These are phyloP conservation scores for Isotomurus palustris DNA, from an alignment of 2,888 invertebrate genomes.

Conservation along the genomic window DNA sequence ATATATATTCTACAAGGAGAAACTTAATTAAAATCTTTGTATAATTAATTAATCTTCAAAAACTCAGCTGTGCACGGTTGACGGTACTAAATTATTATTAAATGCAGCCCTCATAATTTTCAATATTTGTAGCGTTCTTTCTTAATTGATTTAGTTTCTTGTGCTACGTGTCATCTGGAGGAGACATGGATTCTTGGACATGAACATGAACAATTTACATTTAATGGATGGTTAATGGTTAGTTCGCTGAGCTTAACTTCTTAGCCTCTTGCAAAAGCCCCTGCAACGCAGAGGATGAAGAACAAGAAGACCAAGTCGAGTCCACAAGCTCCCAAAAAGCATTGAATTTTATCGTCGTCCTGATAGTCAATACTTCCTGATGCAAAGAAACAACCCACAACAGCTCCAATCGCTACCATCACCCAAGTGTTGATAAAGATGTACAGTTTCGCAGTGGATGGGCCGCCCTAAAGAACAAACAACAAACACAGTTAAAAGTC, in stretches of 20 bases:
- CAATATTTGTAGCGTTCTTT: no score
- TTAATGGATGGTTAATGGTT: no score
- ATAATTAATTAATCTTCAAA: no score
- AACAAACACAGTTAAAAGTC: neutral
- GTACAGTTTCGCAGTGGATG: slow-evolving; percentile 30
- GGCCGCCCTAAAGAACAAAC: neutral
- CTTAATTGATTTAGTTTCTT: no score
- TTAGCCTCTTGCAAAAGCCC: slow-evolving; percentile 35
- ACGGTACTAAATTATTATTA: no score
- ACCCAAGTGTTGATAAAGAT: slow-evolving; percentile 37
- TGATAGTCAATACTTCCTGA: slow-evolving; percentile 23
- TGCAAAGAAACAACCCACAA: slow-evolving; percentile 32
- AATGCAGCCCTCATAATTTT: no score
- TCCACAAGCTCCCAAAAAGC: slow-evolving; percentile 25
- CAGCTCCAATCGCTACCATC: slow-evolving; percentile 27
- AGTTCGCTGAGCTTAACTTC: neutral
- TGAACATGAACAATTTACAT: no score
- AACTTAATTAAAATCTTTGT: no score
- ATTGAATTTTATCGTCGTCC: slow-evolving; percentile 18
- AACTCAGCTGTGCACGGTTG: no score
- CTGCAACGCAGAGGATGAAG: slow-evolving; percentile 33
- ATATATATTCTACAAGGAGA: no score
- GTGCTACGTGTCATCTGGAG: no score
- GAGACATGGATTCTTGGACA: no score
- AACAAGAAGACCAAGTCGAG: slow-evolving; percentile 36